Evolutionary conservation across 2,888 invertebrate species (phyloP).

Genomic region (Masnerella sp.): DNA sequence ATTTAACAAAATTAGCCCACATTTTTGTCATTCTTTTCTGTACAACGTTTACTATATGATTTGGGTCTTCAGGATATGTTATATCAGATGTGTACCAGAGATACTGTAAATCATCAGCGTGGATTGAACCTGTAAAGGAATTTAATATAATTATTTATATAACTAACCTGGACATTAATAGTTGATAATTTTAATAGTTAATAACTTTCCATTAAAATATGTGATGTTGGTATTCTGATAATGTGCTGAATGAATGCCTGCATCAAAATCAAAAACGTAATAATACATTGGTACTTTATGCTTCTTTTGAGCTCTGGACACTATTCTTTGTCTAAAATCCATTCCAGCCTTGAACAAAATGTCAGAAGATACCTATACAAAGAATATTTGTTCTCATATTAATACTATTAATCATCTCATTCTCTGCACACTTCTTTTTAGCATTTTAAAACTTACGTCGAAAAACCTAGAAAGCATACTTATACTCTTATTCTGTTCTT

Average conservation of each 20-base stretch:
- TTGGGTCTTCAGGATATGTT: conserved; percentile 2
- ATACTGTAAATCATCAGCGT: conserved; percentile 8
- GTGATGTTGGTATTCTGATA: background rate
- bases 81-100: background rate
- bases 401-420: no score
- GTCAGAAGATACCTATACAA: background rate
- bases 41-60: conserved; percentile 9
- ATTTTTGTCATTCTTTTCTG: conserved; percentile 18
- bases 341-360: conserved; percentile 9
- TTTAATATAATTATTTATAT: background rate
- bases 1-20: conserved; percentile 25
- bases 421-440: no score
- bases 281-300: background rate
- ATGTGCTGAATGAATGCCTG: conserved; percentile 1
- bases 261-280: conserved; percentile 12
- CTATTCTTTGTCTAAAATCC: conserved; percentile 12
- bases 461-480: no score
- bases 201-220: background rate
- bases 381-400: no score
- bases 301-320: conserved; percentile 6
- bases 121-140: background rate
- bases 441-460: no score
- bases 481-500: no score
- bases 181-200: background rate
- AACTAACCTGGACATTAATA: no score